Conservation (phyloP, 2,113 vertebrate genomes). For the Gadus chalcogrammus region DNA sequence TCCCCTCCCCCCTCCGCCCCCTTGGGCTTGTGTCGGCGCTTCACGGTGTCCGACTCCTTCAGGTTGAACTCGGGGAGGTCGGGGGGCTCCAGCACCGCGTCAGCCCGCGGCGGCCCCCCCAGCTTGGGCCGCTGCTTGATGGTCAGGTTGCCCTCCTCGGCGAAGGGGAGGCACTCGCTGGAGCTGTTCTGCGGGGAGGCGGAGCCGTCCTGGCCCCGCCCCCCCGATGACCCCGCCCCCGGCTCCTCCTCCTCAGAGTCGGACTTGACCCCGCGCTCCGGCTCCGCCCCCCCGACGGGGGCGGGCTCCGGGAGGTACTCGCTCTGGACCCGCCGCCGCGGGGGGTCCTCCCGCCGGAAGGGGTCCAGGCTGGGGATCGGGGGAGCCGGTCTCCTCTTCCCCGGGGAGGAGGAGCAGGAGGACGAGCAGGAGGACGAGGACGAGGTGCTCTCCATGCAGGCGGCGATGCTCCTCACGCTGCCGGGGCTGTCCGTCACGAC, state of each 20-base stretch:
- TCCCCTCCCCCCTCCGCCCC: slow-evolving; percentile 79
- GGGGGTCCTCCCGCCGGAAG: slow-evolving; percentile 5
- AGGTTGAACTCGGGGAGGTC: slow-evolving; percentile 87
- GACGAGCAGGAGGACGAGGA: neutral
- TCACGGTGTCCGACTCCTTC: slow-evolving; percentile 94
- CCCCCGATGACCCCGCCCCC: neutral
- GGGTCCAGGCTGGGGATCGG: neutral
- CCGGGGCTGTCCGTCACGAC: neutral
- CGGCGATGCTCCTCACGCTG: slow-evolving; percentile 56
- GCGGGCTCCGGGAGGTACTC: slow-evolving; percentile 63
- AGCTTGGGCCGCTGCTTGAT: slow-evolving; percentile 97
- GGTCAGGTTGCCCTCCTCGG: slow-evolving; percentile 94
- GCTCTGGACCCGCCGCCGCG: slow-evolving; percentile 73
- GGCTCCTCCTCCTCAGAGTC: slow-evolving; percentile 81
- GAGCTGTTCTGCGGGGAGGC: slow-evolving; percentile 87
- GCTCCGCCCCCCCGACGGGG: slow-evolving; percentile 9
- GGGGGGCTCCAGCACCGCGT: slow-evolving; percentile 42
- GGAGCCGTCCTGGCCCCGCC: slow-evolving; percentile 43
- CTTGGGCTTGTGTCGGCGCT: slow-evolving; percentile 84
- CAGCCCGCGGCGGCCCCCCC: slow-evolving; percentile 56
- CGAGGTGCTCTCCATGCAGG: slow-evolving; percentile 55
- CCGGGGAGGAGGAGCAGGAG: too few species aligned
- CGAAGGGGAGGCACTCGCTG: slow-evolving; percentile 93
- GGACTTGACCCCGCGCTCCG: slow-evolving; percentile 56
- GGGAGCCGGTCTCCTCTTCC: slow-evolving; percentile 1